Conservation (phyloP, 2,113 vertebrate species). For the Menura novaehollandiae region DNA sequence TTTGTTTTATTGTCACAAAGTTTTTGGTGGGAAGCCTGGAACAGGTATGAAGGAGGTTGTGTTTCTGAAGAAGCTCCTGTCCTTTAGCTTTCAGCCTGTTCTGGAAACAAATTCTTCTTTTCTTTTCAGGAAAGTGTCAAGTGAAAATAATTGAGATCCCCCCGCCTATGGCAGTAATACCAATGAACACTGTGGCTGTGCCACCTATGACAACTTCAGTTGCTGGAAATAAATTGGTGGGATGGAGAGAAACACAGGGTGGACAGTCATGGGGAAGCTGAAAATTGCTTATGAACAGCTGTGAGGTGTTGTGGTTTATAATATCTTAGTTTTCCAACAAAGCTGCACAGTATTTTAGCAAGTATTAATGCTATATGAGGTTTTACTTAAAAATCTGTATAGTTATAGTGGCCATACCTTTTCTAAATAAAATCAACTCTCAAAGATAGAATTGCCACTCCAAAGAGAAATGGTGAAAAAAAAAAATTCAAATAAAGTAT, state of each 20-base stretch:
- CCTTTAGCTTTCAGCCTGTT: not conserved
- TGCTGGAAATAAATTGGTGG: not conserved
- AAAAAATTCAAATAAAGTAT: conserved; percentile 48
- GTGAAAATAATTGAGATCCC: not conserved
- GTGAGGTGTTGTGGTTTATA: not conserved
- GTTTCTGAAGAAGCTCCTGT: not conserved
- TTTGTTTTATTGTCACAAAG: not conserved
- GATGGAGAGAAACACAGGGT: not conserved
- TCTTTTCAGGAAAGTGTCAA: not conserved
- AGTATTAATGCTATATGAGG: not conserved
- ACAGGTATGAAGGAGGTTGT: not conserved
- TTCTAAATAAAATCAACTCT: not conserved
- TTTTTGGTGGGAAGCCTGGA: not conserved
- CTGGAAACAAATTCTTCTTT: not conserved
- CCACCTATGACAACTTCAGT: not conserved
- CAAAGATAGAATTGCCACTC: not conserved
- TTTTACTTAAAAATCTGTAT: not conserved
- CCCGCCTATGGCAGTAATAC: not conserved
- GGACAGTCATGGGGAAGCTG: not conserved
- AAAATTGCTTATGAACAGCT: not conserved
- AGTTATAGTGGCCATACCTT: not conserved
- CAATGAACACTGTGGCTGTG: not conserved
- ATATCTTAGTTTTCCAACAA: not conserved
- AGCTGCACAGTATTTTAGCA: not conserved
- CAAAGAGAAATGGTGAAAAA: conserved; percentile 25